These are phyloP conservation scores for Sebastes oblongus DNA, from an alignment of 2,797 vertebrate species.

Conservation along the genomic window DNA sequence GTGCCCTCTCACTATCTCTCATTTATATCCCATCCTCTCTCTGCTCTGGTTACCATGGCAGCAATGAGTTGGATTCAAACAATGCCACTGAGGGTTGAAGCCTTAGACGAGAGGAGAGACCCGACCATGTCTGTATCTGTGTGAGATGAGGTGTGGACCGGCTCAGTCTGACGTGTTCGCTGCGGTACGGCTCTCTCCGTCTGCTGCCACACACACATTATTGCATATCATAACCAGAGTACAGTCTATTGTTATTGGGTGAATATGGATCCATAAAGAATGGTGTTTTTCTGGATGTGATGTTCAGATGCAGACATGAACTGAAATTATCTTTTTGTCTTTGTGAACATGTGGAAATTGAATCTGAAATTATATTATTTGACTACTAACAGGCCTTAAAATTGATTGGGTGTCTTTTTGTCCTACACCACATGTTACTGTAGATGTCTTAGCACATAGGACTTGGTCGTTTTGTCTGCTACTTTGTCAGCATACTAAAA, in stretches of 20 bases:
- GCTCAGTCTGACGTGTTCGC: background rate
- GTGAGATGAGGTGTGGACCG: constrained; percentile 45
- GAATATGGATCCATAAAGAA: background rate
- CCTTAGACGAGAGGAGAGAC: constrained; percentile 49
- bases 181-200: background rate
- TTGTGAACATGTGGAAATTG: background rate
- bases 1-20: constrained; percentile 66
- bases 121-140: constrained; percentile 15
- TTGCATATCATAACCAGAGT: background rate
- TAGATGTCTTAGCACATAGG: background rate
- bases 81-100: constrained; percentile 60
- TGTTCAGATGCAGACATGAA: background rate
- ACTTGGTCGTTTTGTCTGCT: background rate
- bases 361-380: background rate
- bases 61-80: constrained; percentile 75
- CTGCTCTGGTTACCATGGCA: constrained; percentile 74
- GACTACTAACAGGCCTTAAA: background rate
- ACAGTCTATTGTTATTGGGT: background rate
- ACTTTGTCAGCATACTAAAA: background rate
- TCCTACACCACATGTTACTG: background rate
- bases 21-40: constrained; percentile 64
- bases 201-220: background rate
- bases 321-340: background rate
- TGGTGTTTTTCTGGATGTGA: background rate
- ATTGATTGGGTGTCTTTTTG: background rate